Conservation (phyloP, 2,113 vertebrate genomes). For the Thunnus thynnus region DNA sequence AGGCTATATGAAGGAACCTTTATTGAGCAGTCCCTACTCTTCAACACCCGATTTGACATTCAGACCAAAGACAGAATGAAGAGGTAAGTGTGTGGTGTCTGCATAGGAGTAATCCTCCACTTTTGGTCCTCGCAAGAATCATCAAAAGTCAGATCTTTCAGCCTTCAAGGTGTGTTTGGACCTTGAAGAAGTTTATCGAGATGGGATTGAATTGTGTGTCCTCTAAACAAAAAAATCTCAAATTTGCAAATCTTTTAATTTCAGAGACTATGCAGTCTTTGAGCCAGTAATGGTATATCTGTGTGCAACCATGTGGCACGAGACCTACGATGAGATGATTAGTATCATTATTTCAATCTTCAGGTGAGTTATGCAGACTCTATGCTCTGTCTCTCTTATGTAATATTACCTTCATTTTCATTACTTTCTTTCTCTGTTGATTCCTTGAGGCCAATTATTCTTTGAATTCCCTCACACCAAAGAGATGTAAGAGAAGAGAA, state of each 20-base stretch:
- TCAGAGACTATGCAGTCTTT: background rate
- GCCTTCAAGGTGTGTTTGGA: background rate
- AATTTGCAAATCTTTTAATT: background rate
- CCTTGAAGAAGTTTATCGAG: too few species aligned
- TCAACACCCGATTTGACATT: slow-evolving; percentile 76
- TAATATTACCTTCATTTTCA: background rate
- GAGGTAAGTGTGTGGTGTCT: slow-evolving; percentile 47
- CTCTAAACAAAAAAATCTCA: background rate
- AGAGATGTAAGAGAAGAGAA: too few species aligned
- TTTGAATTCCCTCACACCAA: too few species aligned
- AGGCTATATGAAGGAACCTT: slow-evolving; percentile 80
- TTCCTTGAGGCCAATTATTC: too few species aligned
- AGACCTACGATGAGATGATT: slow-evolving; percentile 82
- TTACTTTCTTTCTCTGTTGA: background rate
- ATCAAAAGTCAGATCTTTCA: too few species aligned
- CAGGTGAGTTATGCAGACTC: slow-evolving; percentile 67
- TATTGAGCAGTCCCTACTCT: slow-evolving; percentile 82
- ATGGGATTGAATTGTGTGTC: too few species aligned
- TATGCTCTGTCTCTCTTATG: background rate
- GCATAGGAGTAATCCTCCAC: too few species aligned
- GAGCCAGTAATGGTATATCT: slow-evolving; percentile 69
- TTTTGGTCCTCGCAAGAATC: too few species aligned
- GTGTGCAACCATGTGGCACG: slow-evolving; percentile 87
- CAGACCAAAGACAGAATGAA: slow-evolving; percentile 20
- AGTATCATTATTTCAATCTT: slow-evolving; percentile 85